A percentile compares a stretch with the other conserved stretches of the same genome.
Evolutionary conservation across 2,888 invertebrate species (phyloP).

Genomic region (Spilosoma lubricipeda): DNA sequence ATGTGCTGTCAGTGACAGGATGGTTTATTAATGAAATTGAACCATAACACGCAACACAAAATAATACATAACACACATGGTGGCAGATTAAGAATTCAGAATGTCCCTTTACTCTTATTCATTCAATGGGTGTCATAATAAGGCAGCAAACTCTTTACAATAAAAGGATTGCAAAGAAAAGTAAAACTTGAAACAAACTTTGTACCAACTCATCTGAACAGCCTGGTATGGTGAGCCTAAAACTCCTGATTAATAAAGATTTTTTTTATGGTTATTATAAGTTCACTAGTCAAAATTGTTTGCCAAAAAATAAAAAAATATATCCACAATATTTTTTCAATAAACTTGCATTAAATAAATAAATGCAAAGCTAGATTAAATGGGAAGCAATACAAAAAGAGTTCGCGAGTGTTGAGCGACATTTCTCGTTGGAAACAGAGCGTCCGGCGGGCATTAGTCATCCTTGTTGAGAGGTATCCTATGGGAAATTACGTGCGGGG

Average conservation of each 20-base stretch:
- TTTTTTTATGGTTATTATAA: too few species aligned
- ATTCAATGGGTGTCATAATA: too few species aligned
- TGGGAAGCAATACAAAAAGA: slow-evolving; percentile 29
- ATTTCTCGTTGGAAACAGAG: slow-evolving; percentile 55
- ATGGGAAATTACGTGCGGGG: slow-evolving; percentile 78
- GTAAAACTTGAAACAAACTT: too few species aligned
- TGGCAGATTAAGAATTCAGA: not conserved
- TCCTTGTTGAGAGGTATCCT: slow-evolving; percentile 80
- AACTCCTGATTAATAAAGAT: too few species aligned
- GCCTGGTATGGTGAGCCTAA: too few species aligned
- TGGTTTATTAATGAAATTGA: not conserved
- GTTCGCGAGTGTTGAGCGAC: slow-evolving; percentile 42
- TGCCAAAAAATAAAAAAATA: not conserved
- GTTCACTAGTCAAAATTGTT: not conserved
- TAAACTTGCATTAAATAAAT: not conserved
- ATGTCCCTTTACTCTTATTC: too few species aligned
- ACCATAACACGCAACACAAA: too few species aligned
- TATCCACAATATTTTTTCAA: not conserved
- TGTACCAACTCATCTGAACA: too few species aligned
- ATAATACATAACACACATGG: too few species aligned
- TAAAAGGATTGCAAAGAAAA: too few species aligned
- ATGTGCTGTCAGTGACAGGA: not conserved
- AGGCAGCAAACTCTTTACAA: too few species aligned
- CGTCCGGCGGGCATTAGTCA: slow-evolving; percentile 79
- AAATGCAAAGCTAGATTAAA: slow-evolving; percentile 4